A percentile compares a stretch with the other conserved stretches of the same genome.
phyloP scores from a whole-genome alignment of 2,888 invertebrate species.

The Bursaphelenchus okinawaensis region DNA sequence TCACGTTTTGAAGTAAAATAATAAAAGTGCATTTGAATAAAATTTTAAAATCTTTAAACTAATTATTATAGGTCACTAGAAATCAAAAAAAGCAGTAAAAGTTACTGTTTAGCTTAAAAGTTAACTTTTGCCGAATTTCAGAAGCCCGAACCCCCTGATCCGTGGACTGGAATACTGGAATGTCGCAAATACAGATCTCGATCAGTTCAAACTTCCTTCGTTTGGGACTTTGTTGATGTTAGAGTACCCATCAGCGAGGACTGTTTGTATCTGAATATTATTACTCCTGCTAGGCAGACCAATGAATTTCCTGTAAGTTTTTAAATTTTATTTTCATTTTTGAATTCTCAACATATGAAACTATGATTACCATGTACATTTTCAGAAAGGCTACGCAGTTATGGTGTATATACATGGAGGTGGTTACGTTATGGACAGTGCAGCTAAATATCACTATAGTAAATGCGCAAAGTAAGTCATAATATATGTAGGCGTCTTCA shows the following conservation, averaged over 20 bases:
- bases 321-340: neutral
- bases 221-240: conserved; percentile 42
- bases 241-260: conserved; percentile 34
- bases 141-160: conserved; percentile 37
- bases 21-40: too few relatives aligned
- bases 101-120: too few relatives aligned
- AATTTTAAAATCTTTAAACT: too few relatives aligned
- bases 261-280: conserved; percentile 47
- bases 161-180: conserved; percentile 33
- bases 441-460: conserved; percentile 32
- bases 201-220: conserved; percentile 42
- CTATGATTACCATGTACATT: neutral
- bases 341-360: neutral
- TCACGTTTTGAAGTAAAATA: too few relatives aligned
- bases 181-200: conserved; percentile 34
- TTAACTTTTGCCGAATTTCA: conserved; percentile 21
- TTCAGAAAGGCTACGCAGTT: conserved; percentile 44
- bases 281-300: conserved; percentile 30
- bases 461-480: conserved; percentile 21
- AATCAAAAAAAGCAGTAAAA: too few relatives aligned
- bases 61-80: too few relatives aligned
- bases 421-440: conserved; percentile 35
- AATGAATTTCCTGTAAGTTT: neutral
- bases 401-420: conserved; percentile 54
- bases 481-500: too few relatives aligned